Evolutionary conservation across 2,797 vertebrate genomes (phyloP), one percentile per base, ranked within the genome.

Genomic region (Cuniculus paca): DNA sequence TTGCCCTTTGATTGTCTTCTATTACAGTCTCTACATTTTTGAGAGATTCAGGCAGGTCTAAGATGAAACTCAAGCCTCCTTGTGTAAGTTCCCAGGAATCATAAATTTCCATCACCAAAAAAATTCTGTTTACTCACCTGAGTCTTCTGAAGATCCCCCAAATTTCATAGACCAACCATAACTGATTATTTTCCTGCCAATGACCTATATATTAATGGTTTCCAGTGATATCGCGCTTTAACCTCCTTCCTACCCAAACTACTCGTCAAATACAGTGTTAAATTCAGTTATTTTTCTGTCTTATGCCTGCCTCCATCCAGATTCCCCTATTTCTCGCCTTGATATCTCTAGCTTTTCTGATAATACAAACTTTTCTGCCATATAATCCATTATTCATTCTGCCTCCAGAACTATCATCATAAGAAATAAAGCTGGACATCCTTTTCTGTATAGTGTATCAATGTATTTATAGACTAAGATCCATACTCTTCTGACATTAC

Each of bases 401-500:
- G 80, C 22, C 48, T 80, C 70, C 68, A 78, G n/a, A 81, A 68
- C 6, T 31, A 54, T 39, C 16, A 36, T 74, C 39, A 16, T 68
- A 86, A 61, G 68, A 87, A 75, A 84, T 68, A 77, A 45, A 58
- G 10, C 48, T n/a, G 6, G 83, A 48, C 2, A 77, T 42, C 20
- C 2, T 36, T 45, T 92, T 79, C 22, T 89, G 68, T 88, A 10
- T 61, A 45, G 9, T 45, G 31, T 86, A 26, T 75, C 39, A 91
- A n/a, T 80, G 11, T 24, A 31, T 58, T 81, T 88, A 28, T 39
- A 74, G 17, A 88, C 65, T 84, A 48, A 95, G 91, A 88, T 61
- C 34, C 16, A 12, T 42, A 68, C 36, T 87, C 65, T 88, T 81
- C 28, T 87, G 26, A 77, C 45, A 36, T 14, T 74, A 39, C 0